Conservation (phyloP, 2,888 invertebrate genomes). For the Doris montereyensis region DNA sequence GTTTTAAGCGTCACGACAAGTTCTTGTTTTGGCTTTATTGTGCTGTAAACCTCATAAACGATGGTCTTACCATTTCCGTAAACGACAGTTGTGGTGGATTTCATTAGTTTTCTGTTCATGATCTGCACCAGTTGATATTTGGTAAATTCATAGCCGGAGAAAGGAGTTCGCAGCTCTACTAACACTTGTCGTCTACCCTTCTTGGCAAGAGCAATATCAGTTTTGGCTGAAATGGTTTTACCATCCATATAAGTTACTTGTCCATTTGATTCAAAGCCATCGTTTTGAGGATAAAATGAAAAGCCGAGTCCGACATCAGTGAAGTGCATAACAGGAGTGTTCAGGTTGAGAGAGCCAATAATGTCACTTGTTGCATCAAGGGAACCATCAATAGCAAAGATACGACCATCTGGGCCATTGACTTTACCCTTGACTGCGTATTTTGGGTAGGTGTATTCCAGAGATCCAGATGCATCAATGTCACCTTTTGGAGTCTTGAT, state of each 20-base stretch:
- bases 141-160: constrained; percentile 25
- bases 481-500: constrained; percentile 4
- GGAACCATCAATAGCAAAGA: not conserved
- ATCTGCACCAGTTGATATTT: not conserved
- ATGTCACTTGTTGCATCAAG: not conserved
- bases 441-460: not conserved
- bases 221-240: constrained; percentile 27
- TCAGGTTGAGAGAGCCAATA: constrained; percentile 29
- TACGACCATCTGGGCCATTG: not conserved
- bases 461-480: not conserved
- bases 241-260: constrained; percentile 36
- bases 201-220: not conserved
- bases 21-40: constrained; percentile 4
- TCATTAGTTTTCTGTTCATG: not conserved
- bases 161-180: constrained; percentile 16
- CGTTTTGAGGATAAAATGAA: constrained; percentile 1
- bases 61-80: not conserved
- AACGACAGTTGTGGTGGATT: not conserved
- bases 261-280: constrained; percentile 29
- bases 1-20: constrained; percentile 27
- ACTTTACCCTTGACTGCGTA: not conserved
- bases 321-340: constrained; percentile 26
- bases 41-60: constrained; percentile 1
- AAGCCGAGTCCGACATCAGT: constrained; percentile 32
- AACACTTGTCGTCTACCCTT: not conserved